Conservation (phyloP, 2,888 invertebrate genomes). For the Rhabditophanes sp. region DNA sequence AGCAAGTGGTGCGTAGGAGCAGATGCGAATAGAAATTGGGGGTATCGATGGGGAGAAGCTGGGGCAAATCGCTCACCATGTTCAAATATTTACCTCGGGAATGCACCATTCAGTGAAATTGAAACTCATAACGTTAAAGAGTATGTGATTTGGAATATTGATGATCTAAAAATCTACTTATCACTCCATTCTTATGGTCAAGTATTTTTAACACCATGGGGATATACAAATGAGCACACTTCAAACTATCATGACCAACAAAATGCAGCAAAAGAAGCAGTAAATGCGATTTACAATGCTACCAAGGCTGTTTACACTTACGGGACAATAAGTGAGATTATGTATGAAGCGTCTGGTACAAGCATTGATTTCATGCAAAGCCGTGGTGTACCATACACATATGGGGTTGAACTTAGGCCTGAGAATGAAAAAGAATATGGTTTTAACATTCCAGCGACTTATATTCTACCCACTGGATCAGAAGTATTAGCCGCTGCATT, state of each 20-base stretch:
- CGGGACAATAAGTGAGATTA: conserved; percentile 37
- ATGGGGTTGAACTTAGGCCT: conserved; percentile 28
- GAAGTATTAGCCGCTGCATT: neutral
- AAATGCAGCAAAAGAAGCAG: conserved; percentile 30
- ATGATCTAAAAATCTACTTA: conserved; percentile 31
- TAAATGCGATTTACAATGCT: conserved; percentile 28
- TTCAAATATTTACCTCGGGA: conserved; percentile 33
- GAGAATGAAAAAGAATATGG: conserved; percentile 19
- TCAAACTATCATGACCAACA: conserved; percentile 27
- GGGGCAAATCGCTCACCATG: conserved; percentile 36
- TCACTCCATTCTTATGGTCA: conserved; percentile 41
- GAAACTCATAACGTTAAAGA: conserved; percentile 20
- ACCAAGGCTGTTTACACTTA: conserved; percentile 31
- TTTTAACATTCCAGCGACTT: conserved; percentile 26
- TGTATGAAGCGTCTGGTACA: conserved; percentile 41
- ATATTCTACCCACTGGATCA: conserved; percentile 31
- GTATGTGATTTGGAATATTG: conserved; percentile 27
- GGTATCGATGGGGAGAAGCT: conserved; percentile 37
- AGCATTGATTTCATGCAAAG: conserved; percentile 39
- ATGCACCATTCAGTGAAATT: conserved; percentile 19
- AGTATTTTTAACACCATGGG: conserved; percentile 37
- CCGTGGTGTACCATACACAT: conserved; percentile 35
- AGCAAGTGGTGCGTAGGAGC: conserved; percentile 40
- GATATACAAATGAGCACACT: conserved; percentile 30
- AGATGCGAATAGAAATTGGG: conserved; percentile 42